These are phyloP conservation scores for Glaucidium brasilianum DNA, from an alignment of 2,113 vertebrate species.

Conservation along the genomic window DNA sequence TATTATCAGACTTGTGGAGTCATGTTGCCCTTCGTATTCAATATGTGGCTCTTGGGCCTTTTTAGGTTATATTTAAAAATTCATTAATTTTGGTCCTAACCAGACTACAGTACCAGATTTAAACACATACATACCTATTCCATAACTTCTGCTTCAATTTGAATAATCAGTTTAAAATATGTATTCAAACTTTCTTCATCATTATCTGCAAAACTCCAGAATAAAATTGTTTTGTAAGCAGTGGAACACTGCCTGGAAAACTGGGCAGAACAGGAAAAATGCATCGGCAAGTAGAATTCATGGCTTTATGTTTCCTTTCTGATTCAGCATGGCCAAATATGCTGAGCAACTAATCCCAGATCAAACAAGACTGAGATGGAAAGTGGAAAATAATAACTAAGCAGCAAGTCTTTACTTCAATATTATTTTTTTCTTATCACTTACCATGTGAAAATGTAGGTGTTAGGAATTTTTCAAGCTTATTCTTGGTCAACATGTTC, in stretches of 20 bases:
- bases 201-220: background rate
- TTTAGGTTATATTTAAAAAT: background rate
- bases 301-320: background rate
- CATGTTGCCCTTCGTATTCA: background rate
- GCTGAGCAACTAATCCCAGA: background rate
- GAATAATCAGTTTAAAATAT: background rate
- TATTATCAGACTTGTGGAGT: background rate
- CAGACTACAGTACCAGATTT: background rate
- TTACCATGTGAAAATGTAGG: background rate
- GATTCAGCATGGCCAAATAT: background rate
- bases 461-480: background rate
- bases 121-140: background rate
- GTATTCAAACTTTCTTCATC: background rate
- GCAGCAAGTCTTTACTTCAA: background rate
- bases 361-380: background rate
- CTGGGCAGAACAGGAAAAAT: background rate
- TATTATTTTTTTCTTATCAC: background rate
- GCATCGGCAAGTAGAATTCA: background rate
- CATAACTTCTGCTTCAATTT: background rate
- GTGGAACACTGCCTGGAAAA: background rate
- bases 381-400: background rate
- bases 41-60: background rate
- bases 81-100: background rate
- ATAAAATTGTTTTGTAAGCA: background rate
- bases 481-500: background rate